Evolutionary conservation across 2,113 vertebrate species (phyloP), one percentile per base, ranked within the genome.

Genomic region (Erpornis zantholeuca): DNA sequence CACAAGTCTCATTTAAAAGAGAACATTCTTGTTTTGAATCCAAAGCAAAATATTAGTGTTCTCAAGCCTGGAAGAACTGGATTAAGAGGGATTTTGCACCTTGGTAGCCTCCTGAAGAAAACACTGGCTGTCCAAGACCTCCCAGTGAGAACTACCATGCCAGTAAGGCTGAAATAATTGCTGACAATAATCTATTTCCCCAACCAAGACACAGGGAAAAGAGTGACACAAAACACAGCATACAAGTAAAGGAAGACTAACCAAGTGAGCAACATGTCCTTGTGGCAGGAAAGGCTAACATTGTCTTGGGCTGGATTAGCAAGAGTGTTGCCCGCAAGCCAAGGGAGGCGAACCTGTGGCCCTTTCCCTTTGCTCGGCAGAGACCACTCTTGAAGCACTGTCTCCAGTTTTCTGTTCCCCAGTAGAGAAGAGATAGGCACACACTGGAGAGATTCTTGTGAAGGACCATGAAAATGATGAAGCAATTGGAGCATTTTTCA

Each of bases 251-350:
- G 12, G 35, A 33, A 47, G 40, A 24, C 3, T 69, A 44, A 70
- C 5, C 4, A 63, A 24, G 7, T 8, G 35, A 77, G 38, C 3
- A 6, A 27, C 0, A 0, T n/a, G 38, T 19, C 38, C 24, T 25
- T 23, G 12, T 8, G 10, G 24, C 31, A 82, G 44, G 9, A 68
- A 73, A 64, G 25, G 16, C 50, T 52, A 7, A 27, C 3, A 3
- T 2, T 54, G 38, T 36, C n/a, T 7, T 44, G 17, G 18, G 24
- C 42, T 76, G 21, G 24, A 15, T 31, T 15, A 45, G 54, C 36
- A 71, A 27, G 33, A 71, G 9, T 11, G 15, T 33, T 57, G 9
- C 31, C 47, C 90, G 38, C 9, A 66, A 27, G 6, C 23, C 1
- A 0, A 49, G 21, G 16, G 19, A 65, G 38, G 52, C 18, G 17